These are phyloP conservation scores for Marmota flaviventris DNA, from an alignment of 2,113 vertebrate species.

Conservation along the genomic window DNA sequence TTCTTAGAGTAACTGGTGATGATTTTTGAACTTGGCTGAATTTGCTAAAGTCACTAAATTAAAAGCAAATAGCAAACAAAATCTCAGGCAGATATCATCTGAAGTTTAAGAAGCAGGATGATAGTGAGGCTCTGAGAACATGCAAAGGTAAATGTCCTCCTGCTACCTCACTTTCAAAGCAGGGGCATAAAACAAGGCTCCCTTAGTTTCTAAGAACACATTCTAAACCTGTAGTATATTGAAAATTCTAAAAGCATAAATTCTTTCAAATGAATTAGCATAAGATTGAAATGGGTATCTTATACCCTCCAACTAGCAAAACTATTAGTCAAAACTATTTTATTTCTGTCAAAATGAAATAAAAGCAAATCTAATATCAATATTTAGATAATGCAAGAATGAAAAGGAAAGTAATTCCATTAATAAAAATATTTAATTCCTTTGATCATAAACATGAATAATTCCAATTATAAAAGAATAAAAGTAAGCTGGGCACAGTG, in stretches of 20 bases:
- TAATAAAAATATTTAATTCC: not conserved
- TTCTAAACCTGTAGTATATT: not conserved
- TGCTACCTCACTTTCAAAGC: not conserved
- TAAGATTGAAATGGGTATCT: not conserved
- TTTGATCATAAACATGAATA: not conserved
- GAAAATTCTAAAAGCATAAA: not conserved
- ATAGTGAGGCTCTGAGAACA: not conserved
- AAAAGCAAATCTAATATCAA: not conserved
- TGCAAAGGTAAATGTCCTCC: not conserved
- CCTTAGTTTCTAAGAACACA: not conserved
- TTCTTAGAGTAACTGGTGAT: slow-evolving; percentile 19
- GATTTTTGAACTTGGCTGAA: slow-evolving; percentile 41
- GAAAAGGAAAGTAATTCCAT: not conserved
- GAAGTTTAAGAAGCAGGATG: not conserved
- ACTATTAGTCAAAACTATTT: not conserved
- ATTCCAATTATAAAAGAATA: not conserved
- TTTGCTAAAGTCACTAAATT: not conserved
- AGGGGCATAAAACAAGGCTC: not conserved
- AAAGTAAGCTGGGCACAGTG: too few species aligned
- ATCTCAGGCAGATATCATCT: not conserved
- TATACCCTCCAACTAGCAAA: not conserved
- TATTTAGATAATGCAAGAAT: not conserved
- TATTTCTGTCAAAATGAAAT: not conserved
- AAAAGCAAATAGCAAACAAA: slow-evolving; percentile 15
- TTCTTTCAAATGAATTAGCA: not conserved